Evolutionary conservation across 1,140 invertebrate species (phyloP).

Genomic region (Pogonognathellus flavescens): DNA sequence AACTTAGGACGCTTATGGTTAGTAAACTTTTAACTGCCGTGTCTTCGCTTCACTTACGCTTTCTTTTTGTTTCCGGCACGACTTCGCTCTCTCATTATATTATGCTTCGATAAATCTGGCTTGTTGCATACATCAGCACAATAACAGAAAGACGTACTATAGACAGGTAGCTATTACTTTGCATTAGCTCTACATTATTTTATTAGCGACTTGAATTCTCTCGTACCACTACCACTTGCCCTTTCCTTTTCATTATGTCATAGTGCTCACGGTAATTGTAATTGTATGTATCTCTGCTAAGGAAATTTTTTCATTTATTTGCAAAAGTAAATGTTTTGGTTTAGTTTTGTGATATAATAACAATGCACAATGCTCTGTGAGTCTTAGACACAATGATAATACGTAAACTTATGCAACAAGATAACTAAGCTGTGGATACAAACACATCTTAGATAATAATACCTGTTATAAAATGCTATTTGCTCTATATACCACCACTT

Average conservation of each 20-base stretch:
- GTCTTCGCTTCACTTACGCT: conserved; percentile 45
- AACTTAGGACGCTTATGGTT: conserved; percentile 1
- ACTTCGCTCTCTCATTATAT: conserved; percentile 43
- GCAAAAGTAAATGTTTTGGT: conserved; percentile 2
- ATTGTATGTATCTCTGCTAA: background rate
- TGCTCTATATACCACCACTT: too few species aligned
- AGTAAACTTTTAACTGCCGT: conserved; percentile 14
- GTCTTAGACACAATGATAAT: background rate
- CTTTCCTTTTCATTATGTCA: background rate
- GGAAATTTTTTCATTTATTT: conserved; percentile 4
- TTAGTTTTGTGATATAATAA: background rate
- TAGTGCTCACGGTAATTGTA: background rate
- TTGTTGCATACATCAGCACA: too few species aligned
- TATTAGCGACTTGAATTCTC: too few species aligned
- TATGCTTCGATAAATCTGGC: conserved; percentile 24
- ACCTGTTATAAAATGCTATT: too few species aligned
- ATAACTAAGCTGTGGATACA: background rate
- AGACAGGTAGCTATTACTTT: too few species aligned
- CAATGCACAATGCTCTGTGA: background rate
- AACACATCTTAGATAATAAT: too few species aligned
- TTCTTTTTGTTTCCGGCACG: conserved; percentile 46
- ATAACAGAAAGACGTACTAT: too few species aligned
- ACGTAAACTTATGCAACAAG: background rate
- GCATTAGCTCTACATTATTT: too few species aligned
- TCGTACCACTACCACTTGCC: background rate